Evolutionary conservation across 2,797 vertebrate species (phyloP).

Genomic region (Poecilia gillii): DNA sequence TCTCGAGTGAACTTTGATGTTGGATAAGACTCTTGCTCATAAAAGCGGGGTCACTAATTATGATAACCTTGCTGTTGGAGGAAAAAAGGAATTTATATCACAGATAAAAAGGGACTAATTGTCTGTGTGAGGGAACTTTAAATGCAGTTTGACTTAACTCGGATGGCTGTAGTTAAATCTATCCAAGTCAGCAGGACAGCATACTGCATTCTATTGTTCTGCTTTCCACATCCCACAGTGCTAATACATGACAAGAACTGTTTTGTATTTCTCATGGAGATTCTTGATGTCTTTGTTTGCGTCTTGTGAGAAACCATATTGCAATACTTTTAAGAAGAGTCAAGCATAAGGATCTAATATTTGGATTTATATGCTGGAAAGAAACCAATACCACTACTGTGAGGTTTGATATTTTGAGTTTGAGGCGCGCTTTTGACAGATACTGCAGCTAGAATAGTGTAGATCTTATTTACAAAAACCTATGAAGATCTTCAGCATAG

Average conservation of each 20-base stretch:
- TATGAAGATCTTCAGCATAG: too few relatives aligned
- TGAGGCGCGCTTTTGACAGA: slow-evolving; percentile 24
- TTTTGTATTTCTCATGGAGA: slow-evolving; percentile 40
- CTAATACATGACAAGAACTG: slow-evolving; percentile 46
- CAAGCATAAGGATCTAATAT: slow-evolving; percentile 40
- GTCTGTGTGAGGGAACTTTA: slow-evolving; percentile 31
- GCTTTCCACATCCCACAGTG: slow-evolving; percentile 19
- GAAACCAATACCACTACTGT: slow-evolving; percentile 34
- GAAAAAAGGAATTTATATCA: background rate
- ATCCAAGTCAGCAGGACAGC: slow-evolving; percentile 44
- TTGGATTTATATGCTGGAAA: slow-evolving; percentile 29
- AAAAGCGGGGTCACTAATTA: slow-evolving; percentile 27
- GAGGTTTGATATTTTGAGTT: slow-evolving; percentile 26
- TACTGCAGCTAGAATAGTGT: slow-evolving; percentile 16
- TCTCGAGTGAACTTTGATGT: slow-evolving; percentile 45
- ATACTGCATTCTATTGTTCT: slow-evolving; percentile 56
- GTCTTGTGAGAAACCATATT: slow-evolving; percentile 23
- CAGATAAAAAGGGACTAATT: slow-evolving; percentile 6
- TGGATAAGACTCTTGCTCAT: slow-evolving; percentile 18
- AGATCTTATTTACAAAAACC: too few relatives aligned
- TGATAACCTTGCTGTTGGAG: slow-evolving; percentile 16
- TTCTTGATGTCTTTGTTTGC: slow-evolving; percentile 48
- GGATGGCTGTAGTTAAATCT: slow-evolving; percentile 13
- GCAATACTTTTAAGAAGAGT: background rate
- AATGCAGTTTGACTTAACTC: slow-evolving; percentile 29